A percentile compares a stretch with the other conserved stretches of the same genome.
Evolutionary conservation across 92 coral and sea anemone genomes (phyloP).

Genomic region (Epizoanthus fatuus): DNA sequence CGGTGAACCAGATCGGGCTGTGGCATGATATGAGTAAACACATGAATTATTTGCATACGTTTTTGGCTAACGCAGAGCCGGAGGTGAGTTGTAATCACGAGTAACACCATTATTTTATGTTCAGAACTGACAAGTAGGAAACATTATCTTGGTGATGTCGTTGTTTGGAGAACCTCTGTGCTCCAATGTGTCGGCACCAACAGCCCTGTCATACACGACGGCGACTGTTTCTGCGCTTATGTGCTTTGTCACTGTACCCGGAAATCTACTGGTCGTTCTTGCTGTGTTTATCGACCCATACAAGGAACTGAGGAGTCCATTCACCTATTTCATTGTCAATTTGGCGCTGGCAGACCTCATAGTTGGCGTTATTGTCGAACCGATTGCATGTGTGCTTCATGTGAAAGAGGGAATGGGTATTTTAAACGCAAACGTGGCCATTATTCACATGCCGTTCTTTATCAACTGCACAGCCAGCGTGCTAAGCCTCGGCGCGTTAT

Average conservation of each 20-base stretch:
- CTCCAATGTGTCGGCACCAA: conserved; percentile 42
- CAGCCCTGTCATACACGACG: conserved; percentile 44
- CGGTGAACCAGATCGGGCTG: too few species aligned
- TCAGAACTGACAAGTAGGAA: too few species aligned
- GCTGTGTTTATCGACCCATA: conserved; percentile 56
- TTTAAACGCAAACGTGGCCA: background rate
- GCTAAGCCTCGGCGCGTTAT: conserved; percentile 51
- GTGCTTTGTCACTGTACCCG: conserved; percentile 49
- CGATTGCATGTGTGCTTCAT: conserved; percentile 36
- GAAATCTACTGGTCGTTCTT: conserved; percentile 60
- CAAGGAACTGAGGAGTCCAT: conserved; percentile 55
- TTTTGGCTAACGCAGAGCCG: too few species aligned
- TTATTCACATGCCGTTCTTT: conserved; percentile 55
- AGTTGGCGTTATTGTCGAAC: conserved; percentile 50
- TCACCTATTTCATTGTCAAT: conserved; percentile 51
- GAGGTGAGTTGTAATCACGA: too few species aligned
- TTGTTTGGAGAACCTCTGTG: conserved; percentile 37
- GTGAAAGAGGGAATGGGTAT: conserved; percentile 51
- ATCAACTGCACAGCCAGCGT: conserved; percentile 60
- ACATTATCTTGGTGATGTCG: background rate
- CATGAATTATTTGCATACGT: too few species aligned
- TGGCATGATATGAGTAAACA: too few species aligned
- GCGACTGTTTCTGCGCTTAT: conserved; percentile 43
- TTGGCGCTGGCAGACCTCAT: conserved; percentile 58
- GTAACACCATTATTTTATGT: too few species aligned